Conservation (phyloP, 1,140 invertebrate species). For the Argopecten irradians region DNA sequence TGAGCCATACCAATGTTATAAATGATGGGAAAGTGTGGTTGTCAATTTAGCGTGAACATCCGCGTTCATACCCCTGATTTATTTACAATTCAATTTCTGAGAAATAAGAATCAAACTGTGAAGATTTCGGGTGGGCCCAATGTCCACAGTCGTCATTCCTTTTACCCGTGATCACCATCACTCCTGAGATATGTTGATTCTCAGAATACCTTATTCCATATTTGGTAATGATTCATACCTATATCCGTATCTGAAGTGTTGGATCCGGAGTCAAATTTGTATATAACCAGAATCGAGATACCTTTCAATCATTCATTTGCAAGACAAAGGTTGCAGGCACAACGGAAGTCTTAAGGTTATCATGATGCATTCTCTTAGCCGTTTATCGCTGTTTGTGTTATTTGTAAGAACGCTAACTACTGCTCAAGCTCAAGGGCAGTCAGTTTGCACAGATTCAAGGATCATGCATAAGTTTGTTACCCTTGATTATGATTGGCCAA, state of each 20-base stretch:
- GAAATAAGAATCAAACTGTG: neutral
- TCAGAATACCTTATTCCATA: neutral
- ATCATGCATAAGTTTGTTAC: slow-evolving; percentile 39
- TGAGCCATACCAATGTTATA: too few species aligned
- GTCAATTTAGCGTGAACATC: neutral
- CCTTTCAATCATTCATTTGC: neutral
- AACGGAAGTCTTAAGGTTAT: neutral
- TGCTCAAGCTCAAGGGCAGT: neutral
- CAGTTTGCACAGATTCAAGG: neutral
- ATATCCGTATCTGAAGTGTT: neutral
- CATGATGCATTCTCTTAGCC: neutral
- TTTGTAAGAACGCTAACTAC: neutral
- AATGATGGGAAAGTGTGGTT: neutral
- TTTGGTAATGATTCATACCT: neutral
- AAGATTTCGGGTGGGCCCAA: neutral
- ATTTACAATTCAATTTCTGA: neutral
- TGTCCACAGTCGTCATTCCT: neutral
- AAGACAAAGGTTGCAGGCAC: neutral
- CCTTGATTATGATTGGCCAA: slow-evolving; percentile 52
- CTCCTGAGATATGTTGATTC: neutral
- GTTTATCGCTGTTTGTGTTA: neutral
- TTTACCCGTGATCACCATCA: too few species aligned
- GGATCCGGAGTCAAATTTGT: neutral
- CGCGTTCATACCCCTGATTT: neutral
- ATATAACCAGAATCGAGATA: neutral